Base-by-base conservation (phyloP, 2,113 vertebrate genomes). In the Hippopotamus amphibius region DNA sequence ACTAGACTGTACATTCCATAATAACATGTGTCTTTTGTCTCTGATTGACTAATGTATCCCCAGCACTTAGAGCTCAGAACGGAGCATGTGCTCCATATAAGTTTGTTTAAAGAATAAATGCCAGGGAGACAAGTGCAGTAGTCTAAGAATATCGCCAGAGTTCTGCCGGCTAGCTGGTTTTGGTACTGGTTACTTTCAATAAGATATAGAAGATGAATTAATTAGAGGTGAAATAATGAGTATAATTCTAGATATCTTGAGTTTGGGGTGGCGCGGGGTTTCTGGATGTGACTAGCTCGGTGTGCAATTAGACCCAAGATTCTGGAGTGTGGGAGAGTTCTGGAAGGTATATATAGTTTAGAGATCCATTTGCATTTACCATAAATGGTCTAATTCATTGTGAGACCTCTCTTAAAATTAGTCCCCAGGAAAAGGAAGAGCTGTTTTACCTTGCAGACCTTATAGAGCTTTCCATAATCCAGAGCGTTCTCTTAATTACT, bases 401-500 rank as follows among this genome's bases (percentile, higher is more conserved):
- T 55, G 21, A 85, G 22, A 1, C 12, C 53, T 87, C 24, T 30
- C 8, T 43, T 96, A 66, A 92, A 88, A 81, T 50, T n/a, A 79
- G 22, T 65, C 33, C 30, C 17, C 26, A 85, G 69, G 30, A 43
- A 88, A 65, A 83, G 2, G 2, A 13, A 87, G 46, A 37, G 21
- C 65, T 68, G 12, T 53, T 92, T 94, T 68, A 68, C 59, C 17
- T 87, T 57, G 21, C 8, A 71, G 26, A 72, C 26, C 50, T 83
- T 79, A 48, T 10, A 22, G 22, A 37, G 5, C 2, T 19, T 88
- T 76, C 17, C 22, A 43, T 66, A 92, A 85, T 88, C 74, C 46
- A 61, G 79, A 88, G n/a, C 37, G 46, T 16, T 66, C 24, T 92
- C 83, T 79, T 69, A 81, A 84, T 92, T 92, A 83, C 63, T 95